phyloP scores from a whole-genome alignment of 2,113 vertebrate species.

The Caranx ignobilis region DNA sequence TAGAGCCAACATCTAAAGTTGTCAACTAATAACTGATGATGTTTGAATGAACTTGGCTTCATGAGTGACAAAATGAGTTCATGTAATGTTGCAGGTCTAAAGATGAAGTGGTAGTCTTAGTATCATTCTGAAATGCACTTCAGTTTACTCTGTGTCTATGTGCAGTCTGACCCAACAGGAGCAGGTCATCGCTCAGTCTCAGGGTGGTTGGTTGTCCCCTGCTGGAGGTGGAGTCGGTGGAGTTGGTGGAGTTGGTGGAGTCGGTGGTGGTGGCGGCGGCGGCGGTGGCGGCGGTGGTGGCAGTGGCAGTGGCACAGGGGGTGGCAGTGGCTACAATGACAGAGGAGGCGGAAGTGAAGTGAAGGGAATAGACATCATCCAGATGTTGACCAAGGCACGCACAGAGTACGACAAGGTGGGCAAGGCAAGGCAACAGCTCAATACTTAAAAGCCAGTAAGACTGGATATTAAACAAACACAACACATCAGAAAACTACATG shows the following conservation, averaged over 20 bases:
- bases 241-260: neutral
- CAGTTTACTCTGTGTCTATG: neutral
- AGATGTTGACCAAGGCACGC: constrained; percentile 94
- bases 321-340: neutral
- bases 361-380: constrained; percentile 91
- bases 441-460: neutral
- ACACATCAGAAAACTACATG: too few species aligned
- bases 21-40: neutral
- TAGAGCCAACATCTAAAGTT: constrained; percentile 13
- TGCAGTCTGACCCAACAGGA: constrained; percentile 92
- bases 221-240: constrained; percentile 50
- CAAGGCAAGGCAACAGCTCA: too few species aligned
- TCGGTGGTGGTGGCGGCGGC: neutral
- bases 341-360: constrained; percentile 69
- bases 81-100: neutral
- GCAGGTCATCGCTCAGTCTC: constrained; percentile 87
- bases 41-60: constrained; percentile 1
- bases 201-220: constrained; percentile 80
- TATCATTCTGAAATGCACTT: neutral
- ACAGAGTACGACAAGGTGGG: constrained; percentile 93
- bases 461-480: neutral
- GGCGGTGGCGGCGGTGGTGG: constrained; percentile 11
- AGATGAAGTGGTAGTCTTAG: neutral
- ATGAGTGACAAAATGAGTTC: neutral
- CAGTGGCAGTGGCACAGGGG: constrained; percentile 21